Conservation (phyloP, 2,888 invertebrate species). For the Gymnocheta viridis region DNA sequence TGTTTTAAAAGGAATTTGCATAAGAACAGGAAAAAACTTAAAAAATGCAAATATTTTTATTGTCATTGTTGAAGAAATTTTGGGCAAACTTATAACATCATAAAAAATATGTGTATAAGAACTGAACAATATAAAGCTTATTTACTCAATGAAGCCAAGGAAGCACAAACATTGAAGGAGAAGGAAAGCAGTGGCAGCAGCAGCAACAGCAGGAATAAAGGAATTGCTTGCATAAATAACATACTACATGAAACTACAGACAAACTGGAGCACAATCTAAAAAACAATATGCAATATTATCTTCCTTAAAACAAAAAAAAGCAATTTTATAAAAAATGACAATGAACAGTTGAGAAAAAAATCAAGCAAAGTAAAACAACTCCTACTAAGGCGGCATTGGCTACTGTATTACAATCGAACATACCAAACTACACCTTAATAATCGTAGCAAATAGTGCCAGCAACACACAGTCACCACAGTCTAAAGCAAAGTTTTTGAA, state of each 20-base stretch:
- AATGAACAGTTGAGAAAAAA: neutral
- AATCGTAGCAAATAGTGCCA: neutral
- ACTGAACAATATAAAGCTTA: slow-evolving; percentile 36
- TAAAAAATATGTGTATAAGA: slow-evolving; percentile 24
- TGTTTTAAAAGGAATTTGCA: slow-evolving; percentile 73
- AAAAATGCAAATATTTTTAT: slow-evolving; percentile 82
- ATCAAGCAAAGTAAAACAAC: slow-evolving; percentile 46
- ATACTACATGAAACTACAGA: slow-evolving; percentile 67
- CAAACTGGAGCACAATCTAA: slow-evolving; percentile 70
- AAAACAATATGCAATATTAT: slow-evolving; percentile 64
- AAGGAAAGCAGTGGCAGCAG: neutral
- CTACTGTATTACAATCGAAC: slow-evolving; percentile 59
- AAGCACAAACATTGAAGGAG: neutral
- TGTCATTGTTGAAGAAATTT: slow-evolving; percentile 78
- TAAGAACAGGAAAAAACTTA: slow-evolving; percentile 75
- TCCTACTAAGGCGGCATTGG: slow-evolving; percentile 67
- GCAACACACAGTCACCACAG: slow-evolving; percentile 6
- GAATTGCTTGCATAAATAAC: slow-evolving; percentile 69
- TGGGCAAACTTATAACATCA: slow-evolving; percentile 56
- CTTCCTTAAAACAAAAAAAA: slow-evolving; percentile 27
- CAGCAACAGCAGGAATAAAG: slow-evolving; percentile 23
- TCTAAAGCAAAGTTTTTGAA: slow-evolving; percentile 68
- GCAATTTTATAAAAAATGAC: neutral
- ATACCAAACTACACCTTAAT: slow-evolving; percentile 1
- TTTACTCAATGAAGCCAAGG: slow-evolving; percentile 62